A percentile compares a stretch with the other conserved stretches of the same genome.
Evolutionary conservation across 92 coral and sea anemone species (phyloP).

Genomic region (Phymanthus crucifer): DNA sequence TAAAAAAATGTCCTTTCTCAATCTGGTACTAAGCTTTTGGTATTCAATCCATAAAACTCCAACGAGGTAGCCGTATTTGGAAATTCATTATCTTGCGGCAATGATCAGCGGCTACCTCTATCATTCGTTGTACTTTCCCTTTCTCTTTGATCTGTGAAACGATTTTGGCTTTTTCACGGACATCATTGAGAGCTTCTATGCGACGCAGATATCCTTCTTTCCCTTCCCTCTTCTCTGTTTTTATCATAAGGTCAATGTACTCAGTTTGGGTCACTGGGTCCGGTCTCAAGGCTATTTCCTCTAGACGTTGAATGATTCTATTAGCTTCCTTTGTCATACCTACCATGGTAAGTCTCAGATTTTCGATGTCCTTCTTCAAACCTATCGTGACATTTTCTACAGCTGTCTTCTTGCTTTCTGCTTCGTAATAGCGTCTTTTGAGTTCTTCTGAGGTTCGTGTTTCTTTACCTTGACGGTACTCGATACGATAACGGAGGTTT

Average conservation of each 20-base stretch:
- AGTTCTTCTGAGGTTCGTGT: conserved; percentile 12
- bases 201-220: conserved; percentile 39
- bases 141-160: conserved; percentile 26
- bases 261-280: conserved; percentile 35
- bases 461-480: background rate
- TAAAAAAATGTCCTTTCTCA: too few relatives aligned
- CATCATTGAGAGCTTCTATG: conserved; percentile 14
- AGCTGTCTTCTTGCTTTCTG: conserved; percentile 4
- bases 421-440: conserved; percentile 23
- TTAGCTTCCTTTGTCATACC: background rate
- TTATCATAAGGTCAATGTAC: conserved; percentile 46
- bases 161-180: conserved; percentile 32
- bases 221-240: conserved; percentile 35
- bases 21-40: too few relatives aligned
- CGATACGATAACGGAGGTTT: conserved; percentile 25
- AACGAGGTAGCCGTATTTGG: too few relatives aligned
- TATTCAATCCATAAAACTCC: too few relatives aligned
- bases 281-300: conserved; percentile 51
- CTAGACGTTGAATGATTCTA: conserved; percentile 2
- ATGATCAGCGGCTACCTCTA: background rate
- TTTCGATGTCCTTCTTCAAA: background rate
- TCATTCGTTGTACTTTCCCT: background rate
- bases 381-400: conserved; percentile 4
- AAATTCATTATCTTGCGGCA: too few relatives aligned
- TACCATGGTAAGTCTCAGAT: background rate